Base-by-base conservation (phyloP, 2,113 vertebrate species). In the Mandrillus leucophaeus region DNA sequence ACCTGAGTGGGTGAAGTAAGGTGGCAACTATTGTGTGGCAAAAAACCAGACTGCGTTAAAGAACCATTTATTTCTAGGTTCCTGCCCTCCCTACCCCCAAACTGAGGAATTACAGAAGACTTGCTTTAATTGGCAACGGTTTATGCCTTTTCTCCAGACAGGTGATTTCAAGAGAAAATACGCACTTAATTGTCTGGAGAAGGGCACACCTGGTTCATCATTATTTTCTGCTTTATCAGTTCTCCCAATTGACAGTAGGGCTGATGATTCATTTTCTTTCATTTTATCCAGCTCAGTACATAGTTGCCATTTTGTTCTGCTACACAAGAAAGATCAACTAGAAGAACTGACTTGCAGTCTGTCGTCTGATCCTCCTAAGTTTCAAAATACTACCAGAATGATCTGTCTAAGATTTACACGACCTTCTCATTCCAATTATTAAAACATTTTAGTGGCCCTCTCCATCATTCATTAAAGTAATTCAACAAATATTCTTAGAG, bases 351-450 rank as follows among this genome's bases (percentile, higher is more conserved):
- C 55, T 88, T 57, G 14, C 0, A 82, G 59, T 83, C 48, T 94
- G 14, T 4, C 35, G 3, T 57, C 1, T 70, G 8, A 78, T 43
- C 27, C 64, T 81, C 72, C 27, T 50, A 72, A 52, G 86, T 57
- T 97, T 83, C 43, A 82, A 82, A 88, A 14, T 64, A 79, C 5
- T 70, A 10, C 35, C 52, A 93, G 12, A 79, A 83, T 84, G 7
- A 90, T 22, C 59, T 73, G 76, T 32, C 52, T 96, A 91, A 92
- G 30, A 76, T 40, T 96, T 90, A 43, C 79, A 88, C 81, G 6
- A 43, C 8, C 55, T 76, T 91, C 18, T 59, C 40, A 57, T 93
- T 88, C 18, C 9, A 72, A 81, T 50, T 80, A 48, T 90, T 88
- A 88, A 81, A 88, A 79, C 59, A n/a, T 61, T 72, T 70, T 38